phyloP scores from a whole-genome alignment of 1,140 invertebrate genomes.

The Dreissena rostriformis region DNA sequence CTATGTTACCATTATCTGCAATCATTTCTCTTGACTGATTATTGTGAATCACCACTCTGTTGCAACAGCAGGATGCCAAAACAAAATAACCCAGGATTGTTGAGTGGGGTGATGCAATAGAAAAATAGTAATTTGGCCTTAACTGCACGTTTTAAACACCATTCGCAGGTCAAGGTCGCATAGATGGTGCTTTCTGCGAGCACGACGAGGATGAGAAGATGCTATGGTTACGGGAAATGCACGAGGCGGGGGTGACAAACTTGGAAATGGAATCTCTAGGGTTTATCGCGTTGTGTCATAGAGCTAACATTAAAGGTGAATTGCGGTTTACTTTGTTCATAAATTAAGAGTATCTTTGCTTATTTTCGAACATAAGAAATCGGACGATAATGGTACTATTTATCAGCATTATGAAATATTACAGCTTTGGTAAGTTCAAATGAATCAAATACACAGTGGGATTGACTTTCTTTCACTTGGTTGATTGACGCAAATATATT shows the following conservation, averaged over 20 bases:
- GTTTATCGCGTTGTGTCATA: constrained; percentile 96
- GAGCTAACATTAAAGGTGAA: constrained; percentile 91
- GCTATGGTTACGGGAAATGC: constrained; percentile 90
- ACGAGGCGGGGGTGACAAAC: constrained; percentile 92
- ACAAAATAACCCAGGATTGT: not conserved
- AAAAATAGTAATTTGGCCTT: not conserved
- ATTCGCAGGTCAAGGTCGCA: constrained; percentile 88
- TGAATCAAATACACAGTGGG: not conserved
- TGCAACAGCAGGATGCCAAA: not conserved
- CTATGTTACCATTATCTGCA: no score
- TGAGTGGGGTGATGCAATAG: not conserved
- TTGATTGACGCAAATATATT: no score
- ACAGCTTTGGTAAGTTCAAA: not conserved
- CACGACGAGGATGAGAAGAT: constrained; percentile 95
- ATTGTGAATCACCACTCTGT: not conserved
- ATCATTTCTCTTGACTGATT: no score
- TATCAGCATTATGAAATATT: not conserved
- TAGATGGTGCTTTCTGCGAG: constrained; percentile 98
- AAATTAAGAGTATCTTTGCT: not conserved
- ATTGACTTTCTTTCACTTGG: no score
- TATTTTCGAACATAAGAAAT: not conserved
- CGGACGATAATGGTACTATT: not conserved
- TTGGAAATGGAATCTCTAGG: constrained; percentile 99
- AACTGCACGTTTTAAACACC: not conserved
- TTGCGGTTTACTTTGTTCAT: not conserved